Evolutionary conservation across 2,888 invertebrate species (phyloP).

Genomic region (Lydus trimaculatus): DNA sequence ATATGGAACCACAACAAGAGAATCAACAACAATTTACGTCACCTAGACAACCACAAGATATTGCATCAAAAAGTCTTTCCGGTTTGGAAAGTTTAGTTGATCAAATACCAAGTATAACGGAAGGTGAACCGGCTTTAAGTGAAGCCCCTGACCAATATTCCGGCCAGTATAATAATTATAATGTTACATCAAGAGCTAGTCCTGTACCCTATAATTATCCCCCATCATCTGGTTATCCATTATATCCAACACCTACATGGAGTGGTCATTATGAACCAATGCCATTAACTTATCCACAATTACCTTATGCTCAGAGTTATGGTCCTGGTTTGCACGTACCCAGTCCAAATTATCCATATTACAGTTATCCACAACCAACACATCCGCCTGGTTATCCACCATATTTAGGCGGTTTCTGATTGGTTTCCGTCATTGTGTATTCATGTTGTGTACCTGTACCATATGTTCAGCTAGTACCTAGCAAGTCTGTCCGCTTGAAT

Average conservation of each 20-base stretch:
- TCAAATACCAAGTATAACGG: constrained; percentile 89
- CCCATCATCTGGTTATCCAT: constrained; percentile 55
- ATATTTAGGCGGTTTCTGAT: constrained; percentile 61
- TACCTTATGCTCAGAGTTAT: constrained; percentile 57
- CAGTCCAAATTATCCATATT: constrained; percentile 73
- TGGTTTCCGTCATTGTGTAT: constrained; percentile 62
- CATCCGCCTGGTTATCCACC: constrained; percentile 60
- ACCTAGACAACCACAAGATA: constrained; percentile 70
- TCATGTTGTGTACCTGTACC: constrained; percentile 64
- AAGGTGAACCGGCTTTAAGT: constrained; percentile 65
- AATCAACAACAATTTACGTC: constrained; percentile 58
- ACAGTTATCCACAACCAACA: constrained; percentile 59
- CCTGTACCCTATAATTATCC: constrained; percentile 57
- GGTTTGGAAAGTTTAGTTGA: constrained; percentile 89
- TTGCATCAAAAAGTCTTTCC: constrained; percentile 85
- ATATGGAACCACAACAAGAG: constrained; percentile 55
- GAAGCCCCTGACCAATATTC: constrained; percentile 57
- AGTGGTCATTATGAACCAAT: constrained; percentile 60
- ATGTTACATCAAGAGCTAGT: constrained; percentile 58
- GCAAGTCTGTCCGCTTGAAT: constrained; percentile 62
- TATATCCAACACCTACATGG: constrained; percentile 60
- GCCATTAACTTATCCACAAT: constrained; percentile 59
- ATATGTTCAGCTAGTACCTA: constrained; percentile 63
- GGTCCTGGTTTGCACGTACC: constrained; percentile 71
- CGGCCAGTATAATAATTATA: constrained; percentile 62